phyloP scores from a whole-genome alignment of 2,113 vertebrate species.

The Chaetodon auriga region DNA sequence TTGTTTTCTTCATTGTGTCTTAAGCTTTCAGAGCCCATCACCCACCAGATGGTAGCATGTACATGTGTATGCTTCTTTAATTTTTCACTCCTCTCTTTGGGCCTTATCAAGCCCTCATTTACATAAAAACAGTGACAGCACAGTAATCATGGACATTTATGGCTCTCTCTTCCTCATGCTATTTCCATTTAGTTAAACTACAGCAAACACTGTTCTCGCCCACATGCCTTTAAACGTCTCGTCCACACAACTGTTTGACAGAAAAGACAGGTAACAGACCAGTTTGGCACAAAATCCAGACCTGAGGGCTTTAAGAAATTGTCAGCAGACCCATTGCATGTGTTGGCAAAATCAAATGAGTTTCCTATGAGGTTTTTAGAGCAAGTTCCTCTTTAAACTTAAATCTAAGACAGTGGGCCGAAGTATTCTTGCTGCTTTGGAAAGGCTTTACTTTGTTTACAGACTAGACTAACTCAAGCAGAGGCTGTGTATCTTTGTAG shows the following conservation, averaged over 20 bases:
- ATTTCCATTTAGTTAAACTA: slow-evolving; percentile 8
- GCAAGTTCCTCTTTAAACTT: too few species aligned
- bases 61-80: not conserved
- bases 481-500: too few species aligned
- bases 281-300: too few species aligned
- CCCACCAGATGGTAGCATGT: not conserved
- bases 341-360: too few species aligned
- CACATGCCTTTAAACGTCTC: not conserved
- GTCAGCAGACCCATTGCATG: not conserved
- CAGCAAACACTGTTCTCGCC: not conserved
- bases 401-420: too few species aligned
- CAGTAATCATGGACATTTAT: not conserved
- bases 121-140: slow-evolving; percentile 5
- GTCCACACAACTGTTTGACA: not conserved
- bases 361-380: too few species aligned
- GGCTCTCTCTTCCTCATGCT: not conserved
- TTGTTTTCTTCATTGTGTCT: not conserved
- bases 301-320: not conserved
- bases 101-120: slow-evolving; percentile 54
- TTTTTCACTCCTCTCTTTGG: not conserved
- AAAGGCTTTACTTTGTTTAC: too few species aligned
- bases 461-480: too few species aligned
- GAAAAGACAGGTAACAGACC: not conserved
- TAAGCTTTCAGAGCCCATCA: not conserved
- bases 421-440: too few species aligned